Evolutionary conservation across 2,113 vertebrate genomes (phyloP), one percentile per base, ranked within the genome.

Genomic region (Oplegnathus fasciatus): DNA sequence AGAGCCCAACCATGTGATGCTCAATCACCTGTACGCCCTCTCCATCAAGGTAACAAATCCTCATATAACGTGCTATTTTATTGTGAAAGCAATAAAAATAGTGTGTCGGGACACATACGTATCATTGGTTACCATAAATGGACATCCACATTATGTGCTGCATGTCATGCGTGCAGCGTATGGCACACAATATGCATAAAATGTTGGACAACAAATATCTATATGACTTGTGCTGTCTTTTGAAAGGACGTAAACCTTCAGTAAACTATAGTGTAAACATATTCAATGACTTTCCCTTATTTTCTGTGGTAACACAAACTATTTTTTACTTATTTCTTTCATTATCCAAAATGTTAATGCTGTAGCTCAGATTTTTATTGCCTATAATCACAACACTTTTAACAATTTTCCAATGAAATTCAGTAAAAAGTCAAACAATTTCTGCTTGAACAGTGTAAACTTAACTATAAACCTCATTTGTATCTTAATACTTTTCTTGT

Each of bases 1-100:
- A 0, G 98, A 99, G 86, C 98, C 98, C 44, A 99, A 99, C 88
- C 98, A 99, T 0, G 98, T 99, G 89, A 99, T 99, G 98, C 30
- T 99, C 85, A 99, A 97, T 87, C 98, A 99, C 92, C 97, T 99
- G 20, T 99, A 99, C 0, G 98, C 98, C 0, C 97, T 99, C 17
- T 99, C 98, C 68, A 99, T 99, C 91, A 99, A 99, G 98, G 98
- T 96, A 92, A 83, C 54, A 2, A 22, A 20, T 30, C 52, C 26
- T 14, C 10, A 14, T 17, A 0, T 2, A 3, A 34, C 65, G 9
- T 18, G 15, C 11, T 44, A 44, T 40, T 24, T 74, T 9, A 32
- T 14, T 67, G 44, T 54, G 46, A 32, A 52, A 69, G n/a, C n/a
- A n/a, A n/a, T n/a, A n/a, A n/a, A n/a, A n/a, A n/a, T n/a, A n/a